A percentile compares a stretch with the other conserved stretches of the same genome.
Conservation (phyloP, 2,888 invertebrate species). For the Synergus itoensis region DNA sequence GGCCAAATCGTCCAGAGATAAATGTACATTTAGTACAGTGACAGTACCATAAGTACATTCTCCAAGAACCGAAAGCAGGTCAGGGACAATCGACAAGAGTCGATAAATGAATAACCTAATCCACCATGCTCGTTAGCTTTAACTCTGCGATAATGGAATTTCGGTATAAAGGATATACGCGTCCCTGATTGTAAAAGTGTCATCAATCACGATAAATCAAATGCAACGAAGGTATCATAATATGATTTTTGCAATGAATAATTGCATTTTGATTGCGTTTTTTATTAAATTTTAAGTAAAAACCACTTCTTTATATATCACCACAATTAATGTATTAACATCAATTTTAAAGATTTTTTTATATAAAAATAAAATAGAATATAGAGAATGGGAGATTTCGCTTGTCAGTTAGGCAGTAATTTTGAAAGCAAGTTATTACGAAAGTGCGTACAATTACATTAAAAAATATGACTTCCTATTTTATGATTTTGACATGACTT, state of each 20-base stretch:
- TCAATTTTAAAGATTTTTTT: not conserved
- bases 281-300: not conserved
- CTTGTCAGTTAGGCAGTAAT: not conserved
- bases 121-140: constrained; percentile 28
- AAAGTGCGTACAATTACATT: too few relatives aligned
- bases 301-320: not conserved
- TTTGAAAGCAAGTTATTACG: not conserved
- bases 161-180: constrained; percentile 2
- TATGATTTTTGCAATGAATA: not conserved
- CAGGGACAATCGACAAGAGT: constrained; percentile 37
- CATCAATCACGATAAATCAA: not conserved
- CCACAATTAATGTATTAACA: not conserved
- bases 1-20: constrained; percentile 12
- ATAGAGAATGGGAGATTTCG: not conserved
- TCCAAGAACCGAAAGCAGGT: constrained; percentile 23
- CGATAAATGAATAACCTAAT: constrained; percentile 40
- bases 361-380: not conserved
- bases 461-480: not conserved
- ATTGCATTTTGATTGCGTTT: constrained; percentile 21
- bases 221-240: not conserved
- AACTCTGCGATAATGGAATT: constrained; percentile 16
- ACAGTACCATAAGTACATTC: constrained; percentile 33
- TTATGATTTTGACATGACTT: not conserved
- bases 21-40: constrained; percentile 11
- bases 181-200: constrained; percentile 5